Conservation (phyloP, 2,797 vertebrate genomes). For the Onychomys arenicola region DNA sequence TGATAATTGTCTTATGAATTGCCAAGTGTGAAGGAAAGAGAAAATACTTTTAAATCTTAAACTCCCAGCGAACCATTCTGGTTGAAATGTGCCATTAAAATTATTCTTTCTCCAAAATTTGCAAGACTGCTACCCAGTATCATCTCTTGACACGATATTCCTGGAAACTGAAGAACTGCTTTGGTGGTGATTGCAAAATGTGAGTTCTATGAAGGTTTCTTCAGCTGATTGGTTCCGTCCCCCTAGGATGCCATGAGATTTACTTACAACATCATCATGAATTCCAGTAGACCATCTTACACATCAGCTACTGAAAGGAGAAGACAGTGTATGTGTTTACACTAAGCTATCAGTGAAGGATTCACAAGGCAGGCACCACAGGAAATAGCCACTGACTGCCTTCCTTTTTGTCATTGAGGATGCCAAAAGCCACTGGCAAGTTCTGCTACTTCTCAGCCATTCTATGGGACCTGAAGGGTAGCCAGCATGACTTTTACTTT, state of each 20-base stretch:
- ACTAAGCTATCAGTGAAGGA: not conserved
- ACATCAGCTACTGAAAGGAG: not conserved
- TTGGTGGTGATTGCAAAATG: not conserved
- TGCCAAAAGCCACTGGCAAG: not conserved
- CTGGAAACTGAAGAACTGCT: not conserved
- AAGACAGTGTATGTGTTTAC: not conserved
- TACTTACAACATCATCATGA: not conserved
- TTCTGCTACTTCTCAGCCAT: not conserved
- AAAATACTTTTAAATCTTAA: not conserved
- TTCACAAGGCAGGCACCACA: not conserved
- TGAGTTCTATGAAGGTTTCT: not conserved
- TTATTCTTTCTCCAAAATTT: not conserved
- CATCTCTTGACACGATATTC: not conserved
- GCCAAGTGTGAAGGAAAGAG: not conserved
- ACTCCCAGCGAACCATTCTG: not conserved
- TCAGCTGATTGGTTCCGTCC: not conserved
- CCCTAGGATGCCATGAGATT: not conserved
- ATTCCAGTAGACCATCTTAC: not conserved
- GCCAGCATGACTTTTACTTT: not conserved
- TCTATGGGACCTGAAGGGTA: not conserved
- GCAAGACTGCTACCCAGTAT: not conserved
- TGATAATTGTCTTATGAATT: not conserved
- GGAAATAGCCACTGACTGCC: accelerated
- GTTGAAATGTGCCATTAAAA: not conserved
- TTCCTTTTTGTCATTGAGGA: not conserved